Percentiles rank a stretch among this genome's conserved stretches.
These are phyloP conservation scores for Yoshiicerus persimilis DNA, from an alignment of 1,140 invertebrate genomes.

Conservation along the genomic window DNA sequence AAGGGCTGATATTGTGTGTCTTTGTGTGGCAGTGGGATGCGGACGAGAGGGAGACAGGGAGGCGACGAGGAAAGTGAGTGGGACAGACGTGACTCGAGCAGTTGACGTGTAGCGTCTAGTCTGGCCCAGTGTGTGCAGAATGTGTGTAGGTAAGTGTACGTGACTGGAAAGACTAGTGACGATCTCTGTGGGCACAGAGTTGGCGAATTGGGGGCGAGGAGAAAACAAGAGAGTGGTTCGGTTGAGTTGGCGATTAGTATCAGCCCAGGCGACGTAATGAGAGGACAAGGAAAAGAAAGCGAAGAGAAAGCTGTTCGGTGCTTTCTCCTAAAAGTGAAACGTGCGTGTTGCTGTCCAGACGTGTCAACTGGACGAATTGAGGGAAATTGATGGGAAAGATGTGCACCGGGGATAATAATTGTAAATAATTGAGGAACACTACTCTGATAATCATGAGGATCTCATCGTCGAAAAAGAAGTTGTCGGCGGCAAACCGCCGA, in stretches of 20 bases:
- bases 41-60: neutral
- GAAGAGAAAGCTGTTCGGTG: neutral
- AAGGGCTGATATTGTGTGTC: neutral
- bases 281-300: neutral
- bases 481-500: constrained; percentile 45
- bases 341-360: neutral
- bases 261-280: neutral
- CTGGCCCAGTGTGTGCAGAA: neutral
- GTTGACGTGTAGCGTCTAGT: neutral
- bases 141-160: neutral
- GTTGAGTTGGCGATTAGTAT: neutral
- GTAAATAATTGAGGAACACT: neutral
- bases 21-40: neutral
- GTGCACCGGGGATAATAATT: neutral
- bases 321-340: neutral
- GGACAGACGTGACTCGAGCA: neutral
- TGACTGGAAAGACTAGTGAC: neutral
- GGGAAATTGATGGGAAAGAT: neutral
- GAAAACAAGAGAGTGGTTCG: neutral
- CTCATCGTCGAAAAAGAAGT: constrained; percentile 37
- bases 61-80: neutral
- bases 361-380: neutral
- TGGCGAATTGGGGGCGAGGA: neutral
- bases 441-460: neutral
- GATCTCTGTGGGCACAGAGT: neutral